phyloP scores from a whole-genome alignment of 2,888 invertebrate genomes.

The Panopea generosa region DNA sequence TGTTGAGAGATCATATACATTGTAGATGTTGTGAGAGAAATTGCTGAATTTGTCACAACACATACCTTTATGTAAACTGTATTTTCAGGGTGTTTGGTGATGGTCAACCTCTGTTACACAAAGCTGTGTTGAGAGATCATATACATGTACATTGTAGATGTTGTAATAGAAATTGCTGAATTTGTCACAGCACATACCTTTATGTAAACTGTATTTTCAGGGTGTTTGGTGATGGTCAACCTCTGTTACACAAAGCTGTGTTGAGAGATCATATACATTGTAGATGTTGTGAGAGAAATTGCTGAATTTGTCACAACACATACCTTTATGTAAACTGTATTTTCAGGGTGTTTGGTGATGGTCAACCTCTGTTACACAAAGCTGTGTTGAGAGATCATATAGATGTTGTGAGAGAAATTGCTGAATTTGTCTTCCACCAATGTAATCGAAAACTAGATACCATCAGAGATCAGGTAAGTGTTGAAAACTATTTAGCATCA shows the following conservation, averaged over 20 bases:
- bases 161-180: no score
- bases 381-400: constrained; percentile 73
- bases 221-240: constrained; percentile 82
- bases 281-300: no score
- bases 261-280: constrained; percentile 67
- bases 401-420: constrained; percentile 69
- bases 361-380: constrained; percentile 80
- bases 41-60: no score
- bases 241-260: constrained; percentile 79
- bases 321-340: no score
- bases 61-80: no score
- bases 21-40: no score
- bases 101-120: constrained; percentile 80
- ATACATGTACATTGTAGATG: no score
- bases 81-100: constrained; percentile 61
- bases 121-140: constrained; percentile 75
- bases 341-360: constrained; percentile 66
- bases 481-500: no score
- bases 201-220: no score
- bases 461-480: constrained; percentile 76
- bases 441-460: constrained; percentile 74
- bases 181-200: no score
- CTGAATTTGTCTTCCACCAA: constrained; percentile 72
- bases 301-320: no score
- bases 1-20: no score